phyloP scores from a whole-genome alignment of 2,888 invertebrate species.

The Kuschelorhynchus macadamiae region DNA sequence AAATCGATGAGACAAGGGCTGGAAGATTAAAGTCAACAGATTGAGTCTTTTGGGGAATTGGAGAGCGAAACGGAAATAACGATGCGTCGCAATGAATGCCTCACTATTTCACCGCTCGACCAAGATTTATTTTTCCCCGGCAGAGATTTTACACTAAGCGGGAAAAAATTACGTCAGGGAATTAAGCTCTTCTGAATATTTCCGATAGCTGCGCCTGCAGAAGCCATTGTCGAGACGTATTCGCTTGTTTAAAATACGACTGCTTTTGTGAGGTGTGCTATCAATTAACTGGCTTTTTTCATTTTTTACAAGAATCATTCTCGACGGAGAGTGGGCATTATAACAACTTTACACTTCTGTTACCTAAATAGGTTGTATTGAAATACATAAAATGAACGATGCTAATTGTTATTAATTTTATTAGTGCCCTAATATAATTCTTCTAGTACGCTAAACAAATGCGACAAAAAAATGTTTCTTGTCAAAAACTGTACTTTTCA shows the following conservation, averaged over 20 bases:
- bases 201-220: slow-evolving; percentile 40
- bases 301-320: not conserved
- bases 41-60: slow-evolving; percentile 62
- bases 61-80: slow-evolving; percentile 63
- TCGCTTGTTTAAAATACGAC: slow-evolving; percentile 38
- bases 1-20: slow-evolving; percentile 61
- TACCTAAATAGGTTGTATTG: too few species aligned
- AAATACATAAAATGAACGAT: too few species aligned
- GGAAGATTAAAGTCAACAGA: slow-evolving; percentile 64
- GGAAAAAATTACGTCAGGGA: slow-evolving; percentile 48
- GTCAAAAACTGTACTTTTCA: too few species aligned
- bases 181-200: slow-evolving; percentile 49
- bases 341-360: too few species aligned
- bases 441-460: too few species aligned
- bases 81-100: slow-evolving; percentile 61
- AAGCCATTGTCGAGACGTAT: slow-evolving; percentile 37
- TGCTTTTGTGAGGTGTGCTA: slow-evolving; percentile 22
- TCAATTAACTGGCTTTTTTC: slow-evolving; percentile 17
- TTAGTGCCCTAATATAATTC: too few species aligned
- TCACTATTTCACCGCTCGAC: slow-evolving; percentile 56
- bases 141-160: slow-evolving; percentile 47
- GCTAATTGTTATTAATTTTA: too few species aligned
- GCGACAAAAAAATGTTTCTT: too few species aligned
- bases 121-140: slow-evolving; percentile 59
- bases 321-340: too few species aligned